Base-by-base conservation (phyloP, 2,888 invertebrate species). In the Calameuta filiformis region DNA sequence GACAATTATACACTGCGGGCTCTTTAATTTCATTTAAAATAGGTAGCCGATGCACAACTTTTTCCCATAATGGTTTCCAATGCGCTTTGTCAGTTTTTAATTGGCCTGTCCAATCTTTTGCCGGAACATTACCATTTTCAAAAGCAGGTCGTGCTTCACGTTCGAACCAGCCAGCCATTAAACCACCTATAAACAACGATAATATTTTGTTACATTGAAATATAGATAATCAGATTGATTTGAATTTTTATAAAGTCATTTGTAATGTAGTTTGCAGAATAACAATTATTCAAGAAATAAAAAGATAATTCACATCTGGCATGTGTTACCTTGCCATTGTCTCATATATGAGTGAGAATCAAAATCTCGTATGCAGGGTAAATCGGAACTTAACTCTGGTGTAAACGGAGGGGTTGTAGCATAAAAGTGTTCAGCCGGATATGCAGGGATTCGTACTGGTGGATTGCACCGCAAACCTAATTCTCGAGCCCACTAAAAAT, bases 391-490 rank as follows among this genome's bases (percentile, higher is more conserved):
- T 79, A 89, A 83, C 73, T 84, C 89, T 76, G 83, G 80, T 73
- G 85, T 86, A 76, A 92, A 83, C 34, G 93, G 92, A 80, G 93
- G 92, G 15, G 95, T 94, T 12, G 94, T 93, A 4, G 94, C 93
- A 88, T 95, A 95, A 88, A 94, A 94, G 90, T 95, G 95, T 88
- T 95, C 94, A 71, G 94, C 95, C 34, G 95, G 94, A 89, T 95
- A 95, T 0, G 94, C 94, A 23, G 96, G 95, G 73, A 96, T 94
- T 85, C 94, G 92, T 0, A 95, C 95, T 84, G 93, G 93, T 35
- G 94, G 93, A 73, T 89, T 89, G 83, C 94, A 94, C 80, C 91
- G 90, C 79, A 94, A 89, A 15, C 95, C 95, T 73, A 95, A 88
- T 84, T 94, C 93, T 86, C 94, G 90, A 71, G 94, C 93, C 94